A percentile compares a stretch with the other conserved stretches of the same genome.
Conservation (phyloP, 2,113 vertebrate species). For the Ameiurus melas region DNA sequence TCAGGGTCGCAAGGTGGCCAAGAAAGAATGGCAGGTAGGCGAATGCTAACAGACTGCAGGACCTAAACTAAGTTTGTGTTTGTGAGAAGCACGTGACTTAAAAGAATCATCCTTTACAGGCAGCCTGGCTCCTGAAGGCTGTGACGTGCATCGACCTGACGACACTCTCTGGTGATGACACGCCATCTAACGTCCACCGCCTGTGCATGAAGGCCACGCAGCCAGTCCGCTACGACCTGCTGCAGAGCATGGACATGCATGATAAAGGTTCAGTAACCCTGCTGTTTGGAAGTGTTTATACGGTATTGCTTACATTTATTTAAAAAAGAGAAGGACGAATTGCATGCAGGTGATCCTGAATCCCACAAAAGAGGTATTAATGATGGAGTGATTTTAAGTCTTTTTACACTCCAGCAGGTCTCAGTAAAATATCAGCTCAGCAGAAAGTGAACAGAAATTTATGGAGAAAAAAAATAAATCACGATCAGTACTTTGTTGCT, state of each 20-base stretch:
- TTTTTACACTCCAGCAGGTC: background rate
- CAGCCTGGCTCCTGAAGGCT: slow-evolving; percentile 91
- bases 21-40: slow-evolving; percentile 90
- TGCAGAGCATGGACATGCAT: slow-evolving; percentile 83
- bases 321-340: background rate
- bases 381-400: background rate
- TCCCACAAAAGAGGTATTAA: background rate
- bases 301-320: background rate
- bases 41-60: background rate
- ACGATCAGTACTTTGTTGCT: too few species aligned
- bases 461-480: too few species aligned
- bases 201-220: slow-evolving; percentile 90
- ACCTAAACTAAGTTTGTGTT: background rate
- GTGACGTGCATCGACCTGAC: slow-evolving; percentile 93
- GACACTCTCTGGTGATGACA: slow-evolving; percentile 90
- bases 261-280: slow-evolving; percentile 77
- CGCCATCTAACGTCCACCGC: slow-evolving; percentile 84
- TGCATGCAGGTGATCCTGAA: background rate
- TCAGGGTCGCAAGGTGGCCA: slow-evolving; percentile 77
- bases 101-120: slow-evolving; percentile 67
- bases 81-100: background rate
- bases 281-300: background rate
- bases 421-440: background rate
- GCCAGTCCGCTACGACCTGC: slow-evolving; percentile 83
- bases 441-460: too few species aligned